phyloP scores from a whole-genome alignment of 2,888 invertebrate species.

The Odontomyia ornata region DNA sequence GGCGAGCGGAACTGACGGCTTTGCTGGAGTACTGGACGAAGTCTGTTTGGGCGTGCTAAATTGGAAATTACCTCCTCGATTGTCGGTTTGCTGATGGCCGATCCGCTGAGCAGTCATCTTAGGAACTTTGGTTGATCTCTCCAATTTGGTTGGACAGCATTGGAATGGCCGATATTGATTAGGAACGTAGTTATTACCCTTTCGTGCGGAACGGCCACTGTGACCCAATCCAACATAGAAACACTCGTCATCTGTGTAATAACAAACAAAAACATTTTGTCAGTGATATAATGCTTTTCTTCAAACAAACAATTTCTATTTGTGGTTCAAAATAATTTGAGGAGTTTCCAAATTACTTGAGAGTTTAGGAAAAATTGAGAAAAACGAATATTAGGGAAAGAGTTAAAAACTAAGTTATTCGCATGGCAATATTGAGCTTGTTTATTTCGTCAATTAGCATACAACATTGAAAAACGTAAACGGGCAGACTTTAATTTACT shows the following conservation, averaged over 20 bases:
- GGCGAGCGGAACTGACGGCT: constrained; percentile 51
- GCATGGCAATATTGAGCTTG: constrained; percentile 22
- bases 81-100: constrained; percentile 58
- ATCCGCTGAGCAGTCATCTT: constrained; percentile 71
- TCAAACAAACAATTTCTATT: constrained; percentile 45
- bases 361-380: background rate
- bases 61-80: constrained; percentile 53
- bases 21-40: constrained; percentile 55
- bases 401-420: constrained; percentile 29
- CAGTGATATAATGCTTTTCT: constrained; percentile 67
- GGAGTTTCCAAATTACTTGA: constrained; percentile 9
- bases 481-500: background rate
- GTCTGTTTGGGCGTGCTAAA: constrained; percentile 51
- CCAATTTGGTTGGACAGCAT: constrained; percentile 89
- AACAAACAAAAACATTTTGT: constrained; percentile 83
- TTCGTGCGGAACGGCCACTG: constrained; percentile 66
- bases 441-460: constrained; percentile 10
- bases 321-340: constrained; percentile 13
- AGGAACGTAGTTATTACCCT: constrained; percentile 62
- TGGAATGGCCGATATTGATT: constrained; percentile 88
- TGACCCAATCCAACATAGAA: constrained; percentile 96
- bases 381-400: constrained; percentile 14
- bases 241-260: constrained; percentile 91
- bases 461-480: constrained; percentile 40
- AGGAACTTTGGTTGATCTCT: constrained; percentile 81